phyloP scores from a whole-genome alignment of 2,113 vertebrate species.

The Stigmatopora argus region DNA sequence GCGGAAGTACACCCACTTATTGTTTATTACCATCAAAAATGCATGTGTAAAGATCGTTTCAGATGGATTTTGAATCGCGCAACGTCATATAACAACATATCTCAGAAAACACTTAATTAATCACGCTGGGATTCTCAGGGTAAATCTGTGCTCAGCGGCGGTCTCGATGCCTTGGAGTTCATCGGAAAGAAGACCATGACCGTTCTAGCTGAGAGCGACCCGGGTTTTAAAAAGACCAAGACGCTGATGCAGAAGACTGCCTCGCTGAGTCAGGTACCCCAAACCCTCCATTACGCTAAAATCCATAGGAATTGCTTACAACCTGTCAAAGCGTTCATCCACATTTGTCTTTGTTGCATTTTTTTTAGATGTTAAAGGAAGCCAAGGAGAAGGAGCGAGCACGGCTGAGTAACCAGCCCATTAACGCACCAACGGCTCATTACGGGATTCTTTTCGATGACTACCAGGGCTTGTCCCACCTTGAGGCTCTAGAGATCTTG shows the following conservation, averaged over 20 bases:
- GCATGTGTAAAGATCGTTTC: too few species aligned
- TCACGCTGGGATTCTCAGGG: constrained; percentile 67
- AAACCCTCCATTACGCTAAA: background rate
- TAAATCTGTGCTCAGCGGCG: constrained; percentile 88
- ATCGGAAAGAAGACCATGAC: constrained; percentile 99
- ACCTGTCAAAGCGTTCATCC: too few species aligned
- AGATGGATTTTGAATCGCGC: too few species aligned
- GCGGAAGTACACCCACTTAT: too few species aligned
- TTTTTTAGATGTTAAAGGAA: constrained; percentile 85
- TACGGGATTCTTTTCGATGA: constrained; percentile 95
- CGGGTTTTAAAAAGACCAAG: constrained; percentile 95
- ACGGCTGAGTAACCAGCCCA: constrained; percentile 77
- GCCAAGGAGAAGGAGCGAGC: constrained; percentile 95
- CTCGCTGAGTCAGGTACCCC: constrained; percentile 87
- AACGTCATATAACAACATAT: too few species aligned
- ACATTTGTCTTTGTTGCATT: constrained; percentile 4
- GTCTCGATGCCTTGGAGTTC: constrained; percentile 95
- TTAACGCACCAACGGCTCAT: constrained; percentile 83
- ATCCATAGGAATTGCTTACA: background rate
- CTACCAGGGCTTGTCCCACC: constrained; percentile 93
- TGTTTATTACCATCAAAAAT: too few species aligned
- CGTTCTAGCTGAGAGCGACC: constrained; percentile 93
- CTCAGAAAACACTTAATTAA: too few species aligned
- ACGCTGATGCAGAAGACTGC: constrained; percentile 89
- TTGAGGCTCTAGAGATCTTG: constrained; percentile 96